A percentile compares a stretch with the other conserved stretches of the same genome.
These are phyloP conservation scores for Bothrops jararaca DNA, from an alignment of 2,113 vertebrate genomes.

Conservation along the genomic window DNA sequence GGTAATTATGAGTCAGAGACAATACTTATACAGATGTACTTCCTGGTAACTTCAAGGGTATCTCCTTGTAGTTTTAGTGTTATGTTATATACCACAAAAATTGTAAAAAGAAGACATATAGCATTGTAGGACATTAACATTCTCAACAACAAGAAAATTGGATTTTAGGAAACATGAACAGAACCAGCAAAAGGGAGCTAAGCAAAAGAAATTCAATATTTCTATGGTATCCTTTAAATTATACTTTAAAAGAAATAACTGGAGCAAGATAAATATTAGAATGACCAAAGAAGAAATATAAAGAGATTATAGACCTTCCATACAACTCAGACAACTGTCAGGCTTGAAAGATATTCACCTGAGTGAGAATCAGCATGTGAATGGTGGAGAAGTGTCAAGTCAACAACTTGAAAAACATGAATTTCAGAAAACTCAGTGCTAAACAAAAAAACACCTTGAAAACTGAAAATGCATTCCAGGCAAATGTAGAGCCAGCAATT, in stretches of 20 bases:
- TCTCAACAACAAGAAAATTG: not conserved
- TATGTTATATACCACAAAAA: not conserved
- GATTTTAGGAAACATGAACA: not conserved
- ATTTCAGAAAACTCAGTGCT: not conserved
- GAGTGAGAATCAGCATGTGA: not conserved
- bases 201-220: not conserved
- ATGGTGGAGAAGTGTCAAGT: not conserved
- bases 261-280: not conserved
- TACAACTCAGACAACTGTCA: not conserved
- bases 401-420: not conserved
- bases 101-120: not conserved
- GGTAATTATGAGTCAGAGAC: slow-evolving; percentile 62
- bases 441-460: not conserved
- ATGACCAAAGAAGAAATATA: not conserved
- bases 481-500: not conserved
- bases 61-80: not conserved
- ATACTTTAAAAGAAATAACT: not conserved
- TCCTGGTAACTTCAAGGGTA: not conserved
- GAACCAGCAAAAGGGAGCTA: not conserved
- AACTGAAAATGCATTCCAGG: not conserved
- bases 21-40: not conserved
- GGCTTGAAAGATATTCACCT: not conserved
- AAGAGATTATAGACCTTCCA: not conserved
- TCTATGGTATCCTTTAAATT: not conserved
- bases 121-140: not conserved